A percentile compares a stretch with the other conserved stretches of the same genome.
These are phyloP conservation scores for Drosophila triauraria DNA, from an alignment of 1,140 invertebrate species.

Conservation along the genomic window DNA sequence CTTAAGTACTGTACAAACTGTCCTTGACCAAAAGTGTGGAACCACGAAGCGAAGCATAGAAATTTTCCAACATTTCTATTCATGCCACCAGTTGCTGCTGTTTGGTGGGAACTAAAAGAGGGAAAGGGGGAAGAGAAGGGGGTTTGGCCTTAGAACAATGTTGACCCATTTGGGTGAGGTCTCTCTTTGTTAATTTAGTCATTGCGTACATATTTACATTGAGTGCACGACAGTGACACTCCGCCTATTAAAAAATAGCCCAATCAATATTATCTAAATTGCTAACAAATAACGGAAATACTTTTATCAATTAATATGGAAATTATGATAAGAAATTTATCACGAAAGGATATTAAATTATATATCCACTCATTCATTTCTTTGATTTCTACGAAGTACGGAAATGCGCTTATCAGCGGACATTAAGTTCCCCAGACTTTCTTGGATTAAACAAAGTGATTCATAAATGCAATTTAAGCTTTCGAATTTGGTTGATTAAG, in stretches of 20 bases:
- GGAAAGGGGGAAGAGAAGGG: neutral
- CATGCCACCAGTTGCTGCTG: slow-evolving; percentile 37
- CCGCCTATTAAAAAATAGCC: neutral
- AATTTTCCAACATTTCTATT: slow-evolving; percentile 37
- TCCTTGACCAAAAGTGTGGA: slow-evolving; percentile 14
- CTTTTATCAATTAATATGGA: neutral
- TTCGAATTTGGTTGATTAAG: too few relatives aligned
- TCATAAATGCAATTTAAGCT: too few relatives aligned
- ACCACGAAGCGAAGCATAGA: neutral
- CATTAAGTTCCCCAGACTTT: too few relatives aligned
- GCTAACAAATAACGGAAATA: neutral
- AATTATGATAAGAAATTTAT: neutral
- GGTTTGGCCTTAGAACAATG: slow-evolving; percentile 31
- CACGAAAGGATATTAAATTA: too few relatives aligned
- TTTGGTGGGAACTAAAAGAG: neutral
- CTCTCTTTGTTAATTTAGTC: slow-evolving; percentile 58
- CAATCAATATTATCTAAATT: neutral
- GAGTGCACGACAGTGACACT: slow-evolving; percentile 17
- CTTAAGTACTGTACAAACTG: neutral
- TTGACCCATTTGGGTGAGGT: slow-evolving; percentile 35
- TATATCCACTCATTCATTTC: too few relatives aligned
- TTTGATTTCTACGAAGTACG: too few relatives aligned
- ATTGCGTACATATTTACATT: slow-evolving; percentile 47
- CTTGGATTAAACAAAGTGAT: too few relatives aligned
- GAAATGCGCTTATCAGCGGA: too few relatives aligned